Conservation (phyloP, 2,113 vertebrate genomes). For the Chrysemys picta region DNA sequence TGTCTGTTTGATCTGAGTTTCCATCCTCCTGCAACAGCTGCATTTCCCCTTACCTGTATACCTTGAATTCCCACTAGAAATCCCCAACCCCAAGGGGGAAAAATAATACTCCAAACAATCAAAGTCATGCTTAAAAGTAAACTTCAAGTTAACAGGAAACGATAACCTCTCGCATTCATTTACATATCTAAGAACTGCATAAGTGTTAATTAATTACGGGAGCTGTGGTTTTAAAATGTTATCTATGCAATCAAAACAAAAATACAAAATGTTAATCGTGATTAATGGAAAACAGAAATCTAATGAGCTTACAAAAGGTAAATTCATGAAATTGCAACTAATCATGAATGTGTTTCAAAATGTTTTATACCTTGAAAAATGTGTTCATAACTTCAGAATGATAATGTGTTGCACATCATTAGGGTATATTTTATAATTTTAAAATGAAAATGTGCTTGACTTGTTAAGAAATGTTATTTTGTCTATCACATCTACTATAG, state of each 20-base stretch:
- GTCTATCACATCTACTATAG: neutral
- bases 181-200: neutral
- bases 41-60: neutral
- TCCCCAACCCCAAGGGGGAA: neutral
- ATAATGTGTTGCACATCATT: neutral
- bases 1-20: neutral
- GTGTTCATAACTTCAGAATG: neutral
- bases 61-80: neutral
- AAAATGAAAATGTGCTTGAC: neutral
- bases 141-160: neutral
- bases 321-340: slow-evolving; percentile 52
- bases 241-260: slow-evolving; percentile 58
- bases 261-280: slow-evolving; percentile 32
- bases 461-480: neutral
- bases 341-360: slow-evolving; percentile 41
- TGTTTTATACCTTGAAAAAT: slow-evolving; percentile 36
- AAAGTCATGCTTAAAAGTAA: neutral
- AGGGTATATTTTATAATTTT: neutral
- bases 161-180: neutral
- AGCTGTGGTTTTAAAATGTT: slow-evolving; percentile 37
- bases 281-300: slow-evolving; percentile 31
- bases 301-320: slow-evolving; percentile 48
- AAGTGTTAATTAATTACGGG: slow-evolving; percentile 22
- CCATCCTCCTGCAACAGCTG: neutral
- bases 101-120: neutral